Evolutionary conservation across 1,140 invertebrate species (phyloP), one percentile per base, ranked within the genome.

Genomic region (Psix sp.): DNA sequence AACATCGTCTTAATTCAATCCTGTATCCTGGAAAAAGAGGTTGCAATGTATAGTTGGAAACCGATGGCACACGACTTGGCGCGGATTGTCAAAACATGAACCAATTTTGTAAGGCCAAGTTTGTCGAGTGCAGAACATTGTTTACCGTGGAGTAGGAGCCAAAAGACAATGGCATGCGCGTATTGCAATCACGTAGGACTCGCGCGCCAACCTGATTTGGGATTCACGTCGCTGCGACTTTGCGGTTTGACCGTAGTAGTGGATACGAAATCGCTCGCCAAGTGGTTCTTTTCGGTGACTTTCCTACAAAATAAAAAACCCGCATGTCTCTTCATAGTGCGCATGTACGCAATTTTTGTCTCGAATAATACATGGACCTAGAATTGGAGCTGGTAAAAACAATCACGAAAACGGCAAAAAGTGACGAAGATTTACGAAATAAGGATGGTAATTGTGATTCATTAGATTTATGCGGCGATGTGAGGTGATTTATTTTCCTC

Each of bases 171-270:
- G 46, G 35, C 26, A 43, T 42, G 68, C 62, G 31, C 46, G 74
- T 76, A 85, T 85, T 82, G 57, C 78, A 82, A 80, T 85, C 83
- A 84, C 82, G 83, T 84, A 80, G 60, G 36, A 42, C 59, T 76
- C 65, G 57, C 56, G 74, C 73, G 68, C 49, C 72, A 36, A 56
- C 54, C 65, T 82, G 80, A 83, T 85, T 84, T 83, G 56, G 51
- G 71, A 84, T 84, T 83, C 82, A 78, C 73, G 57, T 40, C 66
- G 67, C 66, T 48, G 70, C 68, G 45, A 40, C 49, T 36, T 49
- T 73, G 68, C 26, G 71, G 67, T 62, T 65, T 36, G 66, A 68
- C 56, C 48, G 70, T 68, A 31, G 60, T 13, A 35, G 63, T 39
- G 24, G 39, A 60, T 68, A 43, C 33, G 46, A 43, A 78, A 80